Evolutionary conservation across 2,888 invertebrate genomes (phyloP), one percentile per base, ranked within the genome.

Genomic region (Piscicola geometra): DNA sequence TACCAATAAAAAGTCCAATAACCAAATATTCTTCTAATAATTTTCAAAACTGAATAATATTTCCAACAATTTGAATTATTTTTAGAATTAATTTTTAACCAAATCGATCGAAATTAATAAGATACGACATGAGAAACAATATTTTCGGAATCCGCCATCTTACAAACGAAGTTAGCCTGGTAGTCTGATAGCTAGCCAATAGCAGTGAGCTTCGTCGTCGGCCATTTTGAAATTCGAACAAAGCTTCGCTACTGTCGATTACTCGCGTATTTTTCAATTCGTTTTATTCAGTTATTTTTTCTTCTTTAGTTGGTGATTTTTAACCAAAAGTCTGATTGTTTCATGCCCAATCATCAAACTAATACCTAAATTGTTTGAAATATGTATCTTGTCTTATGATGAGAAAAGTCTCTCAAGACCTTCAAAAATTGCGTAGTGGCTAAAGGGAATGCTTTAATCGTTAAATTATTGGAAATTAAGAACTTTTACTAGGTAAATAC

Each of bases 61-160:
- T 67, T 15, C 32, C 12, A 33, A 67, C 35, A 33, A 33, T 67
- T 67, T 67, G 35, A 67, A 67, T 67, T n/a, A 67, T 33, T 67
- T 67, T 67, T 67, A 32, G 67, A 67, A 18, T 32, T 67, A 32
- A 35, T 33, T 67, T 33, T 67, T 67, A 35, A 32, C 35, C 15
- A 35, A 30, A 30, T 33, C 73, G 73, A 35, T 30, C 28, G 36
- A 33, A 73, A 60, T 60, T 33, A 56, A 25, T 56, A 56, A 35
- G 56, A 73, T 60, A 56, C 64, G 64, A 64, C 52, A 73, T 64
- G 33, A 73, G n/a, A 73, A 56, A 52, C 64, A 56, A 73, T 73
- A 52, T 64, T 64, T 64, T 73, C 35, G 64, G 64, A 73, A 33
- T 33, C 64, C 73, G 52, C 73, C 73, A 73, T 73, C 28, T 73